Evolutionary conservation across 2,888 invertebrate species (phyloP), one percentile per base, ranked within the genome.

Genomic region (Pristionchus mayeri): DNA sequence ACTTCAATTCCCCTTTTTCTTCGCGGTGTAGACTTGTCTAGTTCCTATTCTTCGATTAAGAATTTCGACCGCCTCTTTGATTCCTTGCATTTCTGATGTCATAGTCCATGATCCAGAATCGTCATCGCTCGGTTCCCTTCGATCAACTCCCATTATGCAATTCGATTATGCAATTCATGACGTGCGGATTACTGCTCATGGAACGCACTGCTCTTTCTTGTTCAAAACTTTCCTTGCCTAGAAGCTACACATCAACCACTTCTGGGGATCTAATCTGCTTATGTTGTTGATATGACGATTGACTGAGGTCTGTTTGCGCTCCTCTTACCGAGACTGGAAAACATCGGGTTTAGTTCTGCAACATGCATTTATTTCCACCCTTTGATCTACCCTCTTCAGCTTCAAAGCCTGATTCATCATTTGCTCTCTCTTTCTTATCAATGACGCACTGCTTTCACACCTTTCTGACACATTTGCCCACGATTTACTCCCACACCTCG

Each of bases 391-490:
- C 18, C 34, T 34, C 63, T 3, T 34, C 63, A 16, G 27, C 9
- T 21, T 34, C 63, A 34, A 34, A 63, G 63, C 34, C 63, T 63
- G 63, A 63, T 63, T 63, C 63, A 63, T 63, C 18, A 34, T 21
- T 34, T 34, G 30, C 34, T 63, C 34, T 63, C 63, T 63, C 63
- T 63, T 60, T 27, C 63, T 63, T 63, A 63, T 63, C 63, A 63
- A 63, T 63, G 63, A 34, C 63, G 30, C 63, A 63, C 30, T 30
- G 60, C 30, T 60, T 60, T 63, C 34, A 63, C 63, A 34, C 63
- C 63, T 63, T 63, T 63, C 34, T 30, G 57, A 27, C 57, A 60
- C 13, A 60, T 3, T 60, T 34, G 63, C 63, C 63, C 63, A 63
- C 63, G 34, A 63, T 63, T 34, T 37, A 63, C 63, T 34, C 34